Evolutionary conservation across 2,113 vertebrate species (phyloP), one percentile per base, ranked within the genome.

Genomic region (Platysteira castanea): DNA sequence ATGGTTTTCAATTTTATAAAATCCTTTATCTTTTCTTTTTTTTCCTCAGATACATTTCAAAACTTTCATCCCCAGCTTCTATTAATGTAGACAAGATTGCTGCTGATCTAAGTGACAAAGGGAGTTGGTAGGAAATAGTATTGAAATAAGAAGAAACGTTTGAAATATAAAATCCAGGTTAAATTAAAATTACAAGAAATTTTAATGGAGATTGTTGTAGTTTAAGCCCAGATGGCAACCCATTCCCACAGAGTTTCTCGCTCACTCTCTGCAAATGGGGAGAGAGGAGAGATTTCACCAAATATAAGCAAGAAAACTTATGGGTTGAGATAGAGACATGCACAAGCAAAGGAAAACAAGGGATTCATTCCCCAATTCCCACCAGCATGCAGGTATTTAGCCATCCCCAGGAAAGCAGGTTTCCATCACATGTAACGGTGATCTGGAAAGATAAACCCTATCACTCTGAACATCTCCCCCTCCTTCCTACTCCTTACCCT

Each of bases 401-500:
- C 31, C 20, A n/a, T 60, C 8, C 11, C 27, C 14, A 53, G 6
- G 2, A 59, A 41, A 47, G 5, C 11, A 11, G 20, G 17, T 11
- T 33, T 63, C 33, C 11, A 41, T 44, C 35, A 49, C 1, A 0
- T 2, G 1, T 12, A 28, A 15, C 0, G 0, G 18, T 39, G 13
- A 57, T 24, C 27, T 69, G 15, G 19, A 52, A 76, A 71, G 69
- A 49, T 12, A 86, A n/a, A 70, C 13, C 15, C 2, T 22, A 37
- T 21, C 10, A 22, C 14, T 53, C n/a, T 9, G 9, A 70, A 26
- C 0, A 0, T n/a, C 5, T 35, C 1, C 16, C 8, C 16, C 9
- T 46, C 27, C 10, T 53, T 70, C 26, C 26, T 59, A 10, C 44
- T 65, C 59, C 27, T 30, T 42, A 15, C 5, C 23, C 26, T 23